Evolutionary conservation across 1,140 invertebrate genomes (phyloP).

Genomic region (Oreohelix idahoensis): DNA sequence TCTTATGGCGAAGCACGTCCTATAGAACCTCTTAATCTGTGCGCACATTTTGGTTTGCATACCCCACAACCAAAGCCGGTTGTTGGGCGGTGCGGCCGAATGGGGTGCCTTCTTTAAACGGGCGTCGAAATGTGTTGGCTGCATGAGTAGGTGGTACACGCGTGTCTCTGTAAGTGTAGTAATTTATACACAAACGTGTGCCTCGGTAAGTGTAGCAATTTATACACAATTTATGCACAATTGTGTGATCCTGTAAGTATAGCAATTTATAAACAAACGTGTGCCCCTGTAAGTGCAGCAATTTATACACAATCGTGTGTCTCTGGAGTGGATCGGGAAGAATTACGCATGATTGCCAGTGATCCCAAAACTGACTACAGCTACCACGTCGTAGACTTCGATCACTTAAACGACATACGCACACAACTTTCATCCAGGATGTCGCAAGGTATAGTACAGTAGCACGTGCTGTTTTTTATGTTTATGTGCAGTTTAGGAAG

Average conservation of each 20-base stretch:
- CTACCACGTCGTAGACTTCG: not conserved
- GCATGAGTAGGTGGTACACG: no score
- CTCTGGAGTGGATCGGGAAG: slow-evolving; percentile 34
- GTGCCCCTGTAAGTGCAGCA: slow-evolving; percentile 37
- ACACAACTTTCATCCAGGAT: not conserved
- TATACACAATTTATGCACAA: no score
- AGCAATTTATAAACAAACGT: slow-evolving; percentile 27
- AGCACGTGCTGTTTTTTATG: not conserved
- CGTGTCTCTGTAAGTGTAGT: slow-evolving; percentile 38
- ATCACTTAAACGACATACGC: not conserved
- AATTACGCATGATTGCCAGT: slow-evolving; percentile 44
- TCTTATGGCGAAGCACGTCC: no score
- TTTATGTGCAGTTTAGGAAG: not conserved
- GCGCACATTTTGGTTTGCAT: no score
- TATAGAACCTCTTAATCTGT: no score
- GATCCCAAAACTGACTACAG: slow-evolving; percentile 23
- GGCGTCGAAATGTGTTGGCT: no score
- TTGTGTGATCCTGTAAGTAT: not conserved
- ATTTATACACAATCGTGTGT: slow-evolving; percentile 50
- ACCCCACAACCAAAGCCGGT: no score
- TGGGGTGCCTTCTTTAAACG: no score
- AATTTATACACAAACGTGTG: slow-evolving; percentile 33
- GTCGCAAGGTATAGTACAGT: slow-evolving; percentile 1
- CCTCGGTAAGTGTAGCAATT: no score
- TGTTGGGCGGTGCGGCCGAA: no score